phyloP scores from a whole-genome alignment of 2,888 invertebrate genomes.

The Congeria kusceri region DNA sequence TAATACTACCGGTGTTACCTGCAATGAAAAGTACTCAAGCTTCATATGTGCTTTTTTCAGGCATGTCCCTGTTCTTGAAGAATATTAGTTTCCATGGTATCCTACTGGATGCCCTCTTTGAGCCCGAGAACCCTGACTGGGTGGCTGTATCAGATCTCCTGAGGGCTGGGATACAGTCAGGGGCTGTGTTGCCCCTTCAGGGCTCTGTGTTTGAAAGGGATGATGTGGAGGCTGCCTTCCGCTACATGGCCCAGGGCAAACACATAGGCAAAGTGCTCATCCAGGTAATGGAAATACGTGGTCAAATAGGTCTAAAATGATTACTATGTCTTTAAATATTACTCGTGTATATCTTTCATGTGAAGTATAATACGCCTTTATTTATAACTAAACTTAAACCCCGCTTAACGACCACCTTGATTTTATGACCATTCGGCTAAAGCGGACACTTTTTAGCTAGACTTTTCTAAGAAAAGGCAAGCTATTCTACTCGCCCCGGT shows the following conservation, averaged over 20 bases:
- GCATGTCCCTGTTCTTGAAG: slow-evolving; percentile 97
- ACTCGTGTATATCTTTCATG: too few species aligned
- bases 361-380: too few species aligned
- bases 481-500: too few species aligned
- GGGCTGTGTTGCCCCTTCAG: slow-evolving; percentile 96
- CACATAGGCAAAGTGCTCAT: slow-evolving; percentile 98
- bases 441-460: too few species aligned
- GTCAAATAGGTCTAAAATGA: too few species aligned
- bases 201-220: slow-evolving; percentile 93
- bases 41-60: slow-evolving; percentile 86
- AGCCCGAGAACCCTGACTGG: slow-evolving; percentile 89
- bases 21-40: too few species aligned
- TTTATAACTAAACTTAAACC: too few species aligned
- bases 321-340: too few species aligned
- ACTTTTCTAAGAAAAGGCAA: too few species aligned
- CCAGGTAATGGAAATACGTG: slow-evolving; percentile 88
- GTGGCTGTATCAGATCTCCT: slow-evolving; percentile 92
- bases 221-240: slow-evolving; percentile 96
- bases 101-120: slow-evolving; percentile 96
- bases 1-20: too few species aligned
- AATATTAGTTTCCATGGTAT: slow-evolving; percentile 99
- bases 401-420: too few species aligned
- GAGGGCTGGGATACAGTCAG: slow-evolving; percentile 93
- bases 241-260: slow-evolving; percentile 97
- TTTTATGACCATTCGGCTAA: too few species aligned